These are phyloP conservation scores for Jaculus jaculus DNA, from an alignment of 2,113 vertebrate genomes.

Conservation along the genomic window DNA sequence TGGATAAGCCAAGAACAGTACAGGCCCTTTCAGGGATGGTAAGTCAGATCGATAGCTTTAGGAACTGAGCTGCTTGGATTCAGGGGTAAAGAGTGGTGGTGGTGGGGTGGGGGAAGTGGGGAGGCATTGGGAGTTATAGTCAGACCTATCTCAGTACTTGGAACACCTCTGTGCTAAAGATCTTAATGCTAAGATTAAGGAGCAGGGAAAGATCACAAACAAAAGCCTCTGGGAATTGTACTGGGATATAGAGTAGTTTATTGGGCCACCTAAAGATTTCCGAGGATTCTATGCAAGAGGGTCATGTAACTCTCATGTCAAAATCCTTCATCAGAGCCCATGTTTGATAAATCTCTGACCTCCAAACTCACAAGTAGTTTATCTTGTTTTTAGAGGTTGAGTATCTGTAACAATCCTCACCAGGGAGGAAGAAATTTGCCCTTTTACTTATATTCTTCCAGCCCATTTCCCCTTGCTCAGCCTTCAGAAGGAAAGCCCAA, in stretches of 20 bases:
- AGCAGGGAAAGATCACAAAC: constrained; percentile 30
- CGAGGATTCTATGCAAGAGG: neutral
- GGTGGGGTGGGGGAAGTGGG: too few relatives aligned
- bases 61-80: constrained; percentile 7
- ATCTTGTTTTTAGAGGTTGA: constrained; percentile 37
- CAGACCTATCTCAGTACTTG: neutral
- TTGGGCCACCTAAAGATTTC: constrained; percentile 16
- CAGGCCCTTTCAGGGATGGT: constrained; percentile 1
- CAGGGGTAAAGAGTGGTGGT: neutral
- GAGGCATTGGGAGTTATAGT: constrained; percentile 29
- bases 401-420: constrained; percentile 16
- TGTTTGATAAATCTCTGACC: constrained; percentile 22
- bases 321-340: constrained; percentile 35
- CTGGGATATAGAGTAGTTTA: neutral
- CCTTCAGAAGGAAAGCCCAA: constrained; percentile 28
- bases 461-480: constrained; percentile 32
- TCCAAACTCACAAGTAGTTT: constrained; percentile 52
- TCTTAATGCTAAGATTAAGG: constrained; percentile 7
- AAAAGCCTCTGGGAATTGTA: constrained; percentile 16
- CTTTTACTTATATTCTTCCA: constrained; percentile 57
- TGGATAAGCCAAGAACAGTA: constrained; percentile 4
- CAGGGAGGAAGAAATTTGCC: constrained; percentile 33
- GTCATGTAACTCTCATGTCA: neutral
- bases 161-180: neutral
- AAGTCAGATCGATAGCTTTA: constrained; percentile 10